A percentile compares a stretch with the other conserved stretches of the same genome.
These are phyloP conservation scores for Champsocephalus gunnari DNA, from an alignment of 2,797 vertebrate genomes.

Conservation along the genomic window DNA sequence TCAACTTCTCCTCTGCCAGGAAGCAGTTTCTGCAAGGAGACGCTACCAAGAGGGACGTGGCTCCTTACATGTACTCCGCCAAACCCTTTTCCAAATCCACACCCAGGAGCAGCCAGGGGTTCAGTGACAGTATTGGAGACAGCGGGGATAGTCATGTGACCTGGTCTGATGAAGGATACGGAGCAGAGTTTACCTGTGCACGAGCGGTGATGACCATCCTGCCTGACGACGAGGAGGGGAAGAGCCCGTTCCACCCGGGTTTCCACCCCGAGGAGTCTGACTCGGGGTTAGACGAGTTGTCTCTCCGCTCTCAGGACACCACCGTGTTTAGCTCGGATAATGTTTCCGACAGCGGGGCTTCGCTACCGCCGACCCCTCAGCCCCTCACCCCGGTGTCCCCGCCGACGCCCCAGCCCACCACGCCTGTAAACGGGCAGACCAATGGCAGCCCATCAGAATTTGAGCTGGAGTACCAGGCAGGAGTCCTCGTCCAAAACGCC, in stretches of 20 bases:
- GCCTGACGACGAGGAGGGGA: constrained; percentile 89
- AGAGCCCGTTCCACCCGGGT: constrained; percentile 84
- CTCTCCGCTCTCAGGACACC: constrained; percentile 95
- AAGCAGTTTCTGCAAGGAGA: constrained; percentile 91
- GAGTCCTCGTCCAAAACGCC: constrained; percentile 92
- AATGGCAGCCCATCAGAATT: constrained; percentile 84
- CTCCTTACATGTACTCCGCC: constrained; percentile 91
- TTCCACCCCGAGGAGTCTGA: constrained; percentile 92
- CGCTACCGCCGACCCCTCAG: constrained; percentile 85
- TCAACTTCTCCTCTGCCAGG: constrained; percentile 92
- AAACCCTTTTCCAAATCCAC: constrained; percentile 91
- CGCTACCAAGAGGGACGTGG: constrained; percentile 83
- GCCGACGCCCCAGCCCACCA: constrained; percentile 89
- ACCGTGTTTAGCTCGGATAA: constrained; percentile 96
- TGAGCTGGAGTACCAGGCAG: constrained; percentile 93
- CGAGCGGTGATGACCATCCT: constrained; percentile 92
- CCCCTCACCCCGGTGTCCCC: constrained; percentile 89
- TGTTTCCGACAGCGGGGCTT: constrained; percentile 93
- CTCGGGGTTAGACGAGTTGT: constrained; percentile 95
- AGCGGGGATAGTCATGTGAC: constrained; percentile 79
- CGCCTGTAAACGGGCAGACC: constrained; percentile 85
- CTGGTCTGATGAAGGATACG: constrained; percentile 84
- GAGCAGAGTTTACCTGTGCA: constrained; percentile 90
- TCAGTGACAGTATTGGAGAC: constrained; percentile 49
- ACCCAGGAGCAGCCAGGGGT: constrained; percentile 46